A percentile compares a stretch with the other conserved stretches of the same genome.
Conservation (phyloP, 2,797 vertebrate species). For the Gymnocypris eckloni region DNA sequence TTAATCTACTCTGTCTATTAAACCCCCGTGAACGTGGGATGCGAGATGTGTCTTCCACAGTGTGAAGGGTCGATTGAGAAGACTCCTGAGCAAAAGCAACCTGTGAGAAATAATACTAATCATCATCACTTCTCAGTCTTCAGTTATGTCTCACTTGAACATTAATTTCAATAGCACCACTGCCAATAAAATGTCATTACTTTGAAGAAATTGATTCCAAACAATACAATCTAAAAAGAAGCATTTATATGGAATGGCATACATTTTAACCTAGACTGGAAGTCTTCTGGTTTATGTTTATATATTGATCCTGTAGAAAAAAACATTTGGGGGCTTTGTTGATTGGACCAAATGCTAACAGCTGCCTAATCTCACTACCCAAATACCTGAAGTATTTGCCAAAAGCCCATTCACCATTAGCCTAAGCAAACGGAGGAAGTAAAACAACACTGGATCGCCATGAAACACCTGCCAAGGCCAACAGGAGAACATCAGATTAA, state of each 20-base stretch:
- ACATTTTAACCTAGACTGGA: slow-evolving; percentile 13
- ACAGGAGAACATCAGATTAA: not conserved
- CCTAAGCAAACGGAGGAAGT: slow-evolving; percentile 43
- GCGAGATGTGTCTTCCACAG: not conserved
- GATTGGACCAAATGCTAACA: slow-evolving; percentile 28
- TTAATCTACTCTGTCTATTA: not conserved
- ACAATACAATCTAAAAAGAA: not conserved
- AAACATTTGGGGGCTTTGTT: slow-evolving; percentile 27
- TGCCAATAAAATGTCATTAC: not conserved
- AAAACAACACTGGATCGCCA: slow-evolving; percentile 42
- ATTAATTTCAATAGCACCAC: not conserved
- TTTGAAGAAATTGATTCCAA: not conserved
- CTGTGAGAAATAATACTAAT: not conserved
- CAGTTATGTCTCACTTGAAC: not conserved
- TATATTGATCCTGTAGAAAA: not conserved
- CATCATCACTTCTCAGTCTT: not conserved
- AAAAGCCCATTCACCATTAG: slow-evolving; percentile 22
- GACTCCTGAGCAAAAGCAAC: not conserved
- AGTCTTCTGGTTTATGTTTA: slow-evolving; percentile 37
- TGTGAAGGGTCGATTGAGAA: not conserved
- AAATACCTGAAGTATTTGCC: slow-evolving; percentile 50
- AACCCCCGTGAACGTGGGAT: not conserved
- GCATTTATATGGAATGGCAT: not conserved
- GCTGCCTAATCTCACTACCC: slow-evolving; percentile 45
- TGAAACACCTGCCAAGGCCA: slow-evolving; percentile 55